phyloP scores from a whole-genome alignment of 2,113 vertebrate genomes.

The Dunckerocampus dactyliophorus region DNA sequence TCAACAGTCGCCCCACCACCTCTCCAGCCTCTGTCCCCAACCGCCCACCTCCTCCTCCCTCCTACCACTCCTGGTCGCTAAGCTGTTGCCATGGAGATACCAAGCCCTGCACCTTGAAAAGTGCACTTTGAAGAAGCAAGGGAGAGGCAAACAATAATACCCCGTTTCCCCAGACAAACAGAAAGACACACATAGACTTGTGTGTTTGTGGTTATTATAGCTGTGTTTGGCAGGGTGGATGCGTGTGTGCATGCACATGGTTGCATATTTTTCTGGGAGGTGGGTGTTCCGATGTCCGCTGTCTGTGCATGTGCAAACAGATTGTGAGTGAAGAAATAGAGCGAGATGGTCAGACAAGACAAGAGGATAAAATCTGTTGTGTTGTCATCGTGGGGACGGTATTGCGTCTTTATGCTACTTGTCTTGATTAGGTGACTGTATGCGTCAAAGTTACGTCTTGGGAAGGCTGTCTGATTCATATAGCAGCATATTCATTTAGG shows the following conservation, averaged over 20 bases:
- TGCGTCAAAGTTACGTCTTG: too few species aligned
- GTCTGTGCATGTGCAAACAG: slow-evolving; percentile 59
- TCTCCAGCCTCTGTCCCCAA: slow-evolving; percentile 12
- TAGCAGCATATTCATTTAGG: too few species aligned
- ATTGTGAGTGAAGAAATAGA: slow-evolving; percentile 53
- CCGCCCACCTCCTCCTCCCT: slow-evolving; percentile 32
- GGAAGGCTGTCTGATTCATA: too few species aligned
- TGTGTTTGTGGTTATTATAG: slow-evolving; percentile 56
- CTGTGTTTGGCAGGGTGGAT: slow-evolving; percentile 26
- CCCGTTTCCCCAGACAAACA: slow-evolving; percentile 57
- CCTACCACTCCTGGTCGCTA: slow-evolving; percentile 53
- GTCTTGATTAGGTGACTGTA: slow-evolving; percentile 10
- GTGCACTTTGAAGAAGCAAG: slow-evolving; percentile 66
- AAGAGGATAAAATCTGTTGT: slow-evolving; percentile 41
- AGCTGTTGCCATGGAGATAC: slow-evolving; percentile 76
- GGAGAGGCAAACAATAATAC: slow-evolving; percentile 66
- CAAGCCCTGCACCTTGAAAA: slow-evolving; percentile 78
- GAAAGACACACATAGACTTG: slow-evolving; percentile 13
- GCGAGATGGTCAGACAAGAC: slow-evolving; percentile 41
- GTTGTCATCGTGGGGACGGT: slow-evolving; percentile 10
- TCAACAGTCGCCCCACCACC: slow-evolving; percentile 11
- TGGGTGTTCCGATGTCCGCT: slow-evolving; percentile 54
- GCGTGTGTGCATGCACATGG: slow-evolving; percentile 7
- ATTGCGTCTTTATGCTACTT: slow-evolving; percentile 19
- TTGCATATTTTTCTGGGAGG: slow-evolving; percentile 37